Base-by-base conservation (phyloP, 2,797 vertebrate species). In the Cirrhinus molitorella region DNA sequence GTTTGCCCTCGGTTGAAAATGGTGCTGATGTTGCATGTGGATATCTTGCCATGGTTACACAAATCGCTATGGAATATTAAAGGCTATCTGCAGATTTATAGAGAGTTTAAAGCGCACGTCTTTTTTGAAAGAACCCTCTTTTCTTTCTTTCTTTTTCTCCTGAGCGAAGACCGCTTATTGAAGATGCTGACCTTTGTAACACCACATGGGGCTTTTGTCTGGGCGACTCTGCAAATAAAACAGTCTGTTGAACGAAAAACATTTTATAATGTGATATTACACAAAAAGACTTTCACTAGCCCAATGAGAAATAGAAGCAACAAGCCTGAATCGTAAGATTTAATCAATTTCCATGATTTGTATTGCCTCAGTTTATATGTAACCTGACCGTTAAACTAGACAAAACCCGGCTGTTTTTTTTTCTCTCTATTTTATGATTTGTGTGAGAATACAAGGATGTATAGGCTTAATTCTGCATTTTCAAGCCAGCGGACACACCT, bases 401-500 rank as follows among this genome's bases (percentile, higher is more conserved):
- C 37, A 1, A 16, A 5, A n/a, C 12, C 12, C 1, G 12, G 14
- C 16, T 25, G 14, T 5, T 23, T 34, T 1, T 31, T n/a, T n/a
- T n/a, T n/a, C n/a, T n/a, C n/a, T 3, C 19, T 14, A 23, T 80
- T 70, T 40, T 25, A 37, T 17, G 21, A 74, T 65, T 31, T 61
- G 37, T 3, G 45, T 47, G 53, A 55, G 28, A 65, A 34, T 17
- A 34, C 0, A 65, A 34, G 25, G 40, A 82, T 82, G 34, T 14
- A 47, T 63, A 78, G 72, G 67, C 14, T 76, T 57, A 8, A 76
- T 71, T 79, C 55, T 83, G 55, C 49, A 47, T 78, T 73, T 47
- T 80, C 83, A 45, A 73, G 81, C 25, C 40, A 63, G 34, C 57
- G 86, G 88, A 85, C 88, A 89, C 88, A 88, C 88, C 88, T 87